A percentile compares a stretch with the other conserved stretches of the same genome.
phyloP scores from a whole-genome alignment of 2,113 vertebrate species.

The Xiphophorus couchianus region DNA sequence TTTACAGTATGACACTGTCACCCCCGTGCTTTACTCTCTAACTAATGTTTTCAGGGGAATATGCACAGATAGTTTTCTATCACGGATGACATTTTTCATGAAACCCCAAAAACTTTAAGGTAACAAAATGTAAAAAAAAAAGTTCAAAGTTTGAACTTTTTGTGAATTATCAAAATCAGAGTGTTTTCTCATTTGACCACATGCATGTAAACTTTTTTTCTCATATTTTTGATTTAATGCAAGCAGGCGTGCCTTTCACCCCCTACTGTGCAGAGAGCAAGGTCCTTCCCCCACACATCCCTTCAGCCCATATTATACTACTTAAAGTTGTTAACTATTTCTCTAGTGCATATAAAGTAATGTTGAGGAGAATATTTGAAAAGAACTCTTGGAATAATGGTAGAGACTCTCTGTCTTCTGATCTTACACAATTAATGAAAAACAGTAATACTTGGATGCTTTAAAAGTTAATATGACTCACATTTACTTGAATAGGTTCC shows the following conservation, averaged over 20 bases:
- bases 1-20: background rate
- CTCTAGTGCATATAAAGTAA: conserved; percentile 16
- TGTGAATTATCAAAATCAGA: conserved; percentile 9
- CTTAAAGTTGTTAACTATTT: conserved; percentile 57
- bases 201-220: conserved; percentile 25
- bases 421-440: background rate
- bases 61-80: background rate
- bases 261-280: conserved; percentile 56
- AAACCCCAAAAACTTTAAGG: background rate
- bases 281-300: conserved; percentile 24
- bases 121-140: background rate
- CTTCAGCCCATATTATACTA: conserved; percentile 24
- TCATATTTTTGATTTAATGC: conserved; percentile 36
- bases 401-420: conserved; percentile 22
- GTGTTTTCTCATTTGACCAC: conserved; percentile 17
- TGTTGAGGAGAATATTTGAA: conserved; percentile 28
- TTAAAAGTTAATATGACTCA: background rate
- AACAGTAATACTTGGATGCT: conserved; percentile 1
- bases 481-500: background rate
- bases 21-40: background rate
- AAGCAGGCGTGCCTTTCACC: conserved; percentile 58
- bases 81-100: background rate
- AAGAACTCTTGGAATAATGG: conserved; percentile 64
- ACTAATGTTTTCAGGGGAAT: background rate
- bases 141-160: background rate